Percentiles rank a stretch among this genome's conserved stretches.
Evolutionary conservation across 2,797 vertebrate species (phyloP).

Genomic region (Pteropus rufus): DNA sequence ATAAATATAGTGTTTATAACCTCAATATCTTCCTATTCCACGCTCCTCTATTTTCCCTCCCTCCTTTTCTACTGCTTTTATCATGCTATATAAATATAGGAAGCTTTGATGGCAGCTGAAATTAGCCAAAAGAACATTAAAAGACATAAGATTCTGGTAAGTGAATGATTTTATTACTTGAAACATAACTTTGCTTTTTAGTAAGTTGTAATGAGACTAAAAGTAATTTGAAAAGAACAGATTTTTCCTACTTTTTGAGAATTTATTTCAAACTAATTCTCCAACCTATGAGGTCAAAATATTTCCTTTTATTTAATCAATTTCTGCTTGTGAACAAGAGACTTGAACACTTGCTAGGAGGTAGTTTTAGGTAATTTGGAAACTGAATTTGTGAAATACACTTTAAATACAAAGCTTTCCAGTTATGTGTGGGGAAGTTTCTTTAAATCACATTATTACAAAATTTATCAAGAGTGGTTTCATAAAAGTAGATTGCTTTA

Average conservation of each 20-base stretch:
- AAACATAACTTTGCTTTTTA: background rate
- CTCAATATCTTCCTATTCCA: background rate
- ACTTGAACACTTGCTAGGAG: background rate
- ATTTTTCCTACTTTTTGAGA: background rate
- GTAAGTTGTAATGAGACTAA: background rate
- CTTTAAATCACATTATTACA: constrained; percentile 43
- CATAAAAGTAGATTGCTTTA: constrained; percentile 38
- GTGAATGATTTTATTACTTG: constrained; percentile 60
- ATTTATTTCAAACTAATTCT: constrained; percentile 39
- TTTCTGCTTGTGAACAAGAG: constrained; percentile 50
- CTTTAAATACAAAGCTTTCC: constrained; percentile 35
- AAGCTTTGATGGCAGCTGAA: constrained; percentile 98
- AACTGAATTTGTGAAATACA: constrained; percentile 41
- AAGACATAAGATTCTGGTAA: constrained; percentile 95
- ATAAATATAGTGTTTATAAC: constrained; percentile 3
- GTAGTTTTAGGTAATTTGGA: constrained; percentile 48
- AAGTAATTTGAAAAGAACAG: background rate
- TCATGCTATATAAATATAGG: constrained; percentile 82
- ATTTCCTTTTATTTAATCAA: constrained; percentile 30
- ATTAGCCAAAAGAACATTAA: constrained; percentile 99
- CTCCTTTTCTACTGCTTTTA: constrained; percentile 27
- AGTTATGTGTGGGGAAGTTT: background rate
- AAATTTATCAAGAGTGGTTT: constrained; percentile 42
- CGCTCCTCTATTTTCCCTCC: background rate
- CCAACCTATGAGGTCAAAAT: background rate